phyloP scores from a whole-genome alignment of 2,797 vertebrate species.

The Nyctibius grandis region DNA sequence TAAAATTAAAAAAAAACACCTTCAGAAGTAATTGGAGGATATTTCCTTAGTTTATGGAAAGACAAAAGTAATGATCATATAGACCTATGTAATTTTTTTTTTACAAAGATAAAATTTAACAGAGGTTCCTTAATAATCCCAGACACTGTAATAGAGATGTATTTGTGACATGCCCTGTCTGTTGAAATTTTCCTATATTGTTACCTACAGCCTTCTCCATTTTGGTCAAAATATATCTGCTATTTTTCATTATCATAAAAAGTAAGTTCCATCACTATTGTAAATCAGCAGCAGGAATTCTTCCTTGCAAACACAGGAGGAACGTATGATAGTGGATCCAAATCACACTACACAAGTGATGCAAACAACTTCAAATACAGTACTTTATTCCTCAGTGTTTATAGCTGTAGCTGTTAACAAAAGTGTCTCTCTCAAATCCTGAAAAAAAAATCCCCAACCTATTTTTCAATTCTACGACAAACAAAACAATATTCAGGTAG shows the following conservation, averaged over 20 bases:
- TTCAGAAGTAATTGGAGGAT: background rate
- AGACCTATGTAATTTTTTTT: background rate
- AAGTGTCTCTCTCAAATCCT: constrained; percentile 15
- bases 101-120: background rate
- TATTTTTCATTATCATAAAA: background rate
- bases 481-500: background rate
- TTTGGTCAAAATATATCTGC: background rate
- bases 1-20: background rate
- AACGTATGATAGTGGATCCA: background rate
- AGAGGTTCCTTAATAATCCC: background rate
- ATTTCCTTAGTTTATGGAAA: background rate
- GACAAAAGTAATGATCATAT: background rate
- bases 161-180: background rate
- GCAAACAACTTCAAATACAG: constrained; percentile 16
- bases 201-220: background rate
- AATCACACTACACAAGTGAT: background rate
- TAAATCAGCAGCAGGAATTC: background rate
- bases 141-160: background rate
- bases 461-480: background rate
- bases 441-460: background rate
- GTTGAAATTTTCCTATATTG: background rate
- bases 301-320: background rate
- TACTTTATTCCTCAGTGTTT: constrained; percentile 58
- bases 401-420: constrained; percentile 36
- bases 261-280: background rate